Evolutionary conservation across 2,113 vertebrate species (phyloP).

Genomic region (Vulpes vulpes): DNA sequence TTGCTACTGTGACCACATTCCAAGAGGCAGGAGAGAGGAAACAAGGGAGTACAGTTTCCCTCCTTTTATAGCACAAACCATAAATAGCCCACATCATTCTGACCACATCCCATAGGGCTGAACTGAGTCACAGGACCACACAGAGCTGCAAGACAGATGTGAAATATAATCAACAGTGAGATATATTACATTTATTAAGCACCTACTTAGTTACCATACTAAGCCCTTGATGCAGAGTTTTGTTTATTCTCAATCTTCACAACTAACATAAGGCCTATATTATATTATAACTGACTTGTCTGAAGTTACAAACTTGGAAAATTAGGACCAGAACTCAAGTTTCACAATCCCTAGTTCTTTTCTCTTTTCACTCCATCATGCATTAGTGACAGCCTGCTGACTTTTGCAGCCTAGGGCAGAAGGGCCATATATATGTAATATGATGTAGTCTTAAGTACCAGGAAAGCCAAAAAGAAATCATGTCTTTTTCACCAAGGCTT

Average conservation of each 20-base stretch:
- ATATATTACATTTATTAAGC: background rate
- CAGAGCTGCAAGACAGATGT: background rate
- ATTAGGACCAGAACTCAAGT: background rate
- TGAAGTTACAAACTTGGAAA: slow-evolving; percentile 2
- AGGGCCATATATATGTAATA: background rate
- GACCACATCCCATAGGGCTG: background rate
- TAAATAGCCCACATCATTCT: background rate
- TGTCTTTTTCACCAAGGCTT: background rate
- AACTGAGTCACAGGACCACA: background rate
- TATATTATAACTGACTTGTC: background rate
- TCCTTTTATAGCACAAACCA: background rate
- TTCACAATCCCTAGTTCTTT: background rate
- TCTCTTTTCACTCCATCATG: background rate
- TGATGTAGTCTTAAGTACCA: background rate
- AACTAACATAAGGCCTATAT: background rate
- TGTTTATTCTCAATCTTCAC: slow-evolving; percentile 8
- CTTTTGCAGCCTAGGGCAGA: background rate
- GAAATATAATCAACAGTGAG: background rate
- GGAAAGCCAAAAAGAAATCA: background rate
- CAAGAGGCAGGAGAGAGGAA: background rate
- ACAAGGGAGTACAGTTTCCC: background rate
- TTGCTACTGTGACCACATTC: background rate
- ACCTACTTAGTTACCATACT: background rate
- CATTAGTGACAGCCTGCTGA: background rate
- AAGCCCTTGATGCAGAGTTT: background rate